Evolutionary conservation across 2,888 invertebrate genomes (phyloP).

Genomic region (Rugalucina vietnamica): DNA sequence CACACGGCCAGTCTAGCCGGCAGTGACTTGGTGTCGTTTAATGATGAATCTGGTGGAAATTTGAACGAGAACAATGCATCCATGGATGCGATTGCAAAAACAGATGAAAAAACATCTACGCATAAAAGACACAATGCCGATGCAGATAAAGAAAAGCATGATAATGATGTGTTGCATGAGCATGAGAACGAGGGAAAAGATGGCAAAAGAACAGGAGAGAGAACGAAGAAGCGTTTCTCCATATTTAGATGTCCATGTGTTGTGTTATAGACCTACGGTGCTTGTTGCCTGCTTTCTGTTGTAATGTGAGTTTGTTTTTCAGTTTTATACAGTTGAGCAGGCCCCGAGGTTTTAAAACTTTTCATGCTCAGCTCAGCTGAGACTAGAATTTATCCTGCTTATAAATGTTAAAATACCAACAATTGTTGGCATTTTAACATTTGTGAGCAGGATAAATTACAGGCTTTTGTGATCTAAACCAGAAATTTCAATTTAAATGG

Average conservation of each 20-base stretch:
- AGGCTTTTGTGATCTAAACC: too few species aligned
- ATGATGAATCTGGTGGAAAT: neutral
- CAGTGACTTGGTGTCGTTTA: neutral
- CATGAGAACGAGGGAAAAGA: constrained; percentile 42
- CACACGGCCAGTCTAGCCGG: neutral
- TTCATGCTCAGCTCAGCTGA: too few species aligned
- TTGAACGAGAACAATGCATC: neutral
- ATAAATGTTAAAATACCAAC: too few species aligned
- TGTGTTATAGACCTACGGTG: constrained; percentile 8
- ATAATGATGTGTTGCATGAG: constrained; percentile 52
- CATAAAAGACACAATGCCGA: neutral
- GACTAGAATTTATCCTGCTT: too few species aligned
- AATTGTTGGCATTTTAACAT: too few species aligned
- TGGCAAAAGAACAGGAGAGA: neutral
- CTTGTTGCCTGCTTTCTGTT: constrained; percentile 59
- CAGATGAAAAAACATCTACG: neutral
- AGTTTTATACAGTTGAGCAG: too few species aligned
- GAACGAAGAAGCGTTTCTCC: neutral
- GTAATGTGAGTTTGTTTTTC: constrained; percentile 62
- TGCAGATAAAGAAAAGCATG: constrained; percentile 28
- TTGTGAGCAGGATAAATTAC: too few species aligned
- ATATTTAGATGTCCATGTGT: neutral
- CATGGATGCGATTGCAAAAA: neutral
- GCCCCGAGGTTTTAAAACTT: too few species aligned
- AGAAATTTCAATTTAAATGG: too few species aligned